Base-by-base conservation (phyloP, 2,888 invertebrate species). In the Eugnorisma glareosa region DNA sequence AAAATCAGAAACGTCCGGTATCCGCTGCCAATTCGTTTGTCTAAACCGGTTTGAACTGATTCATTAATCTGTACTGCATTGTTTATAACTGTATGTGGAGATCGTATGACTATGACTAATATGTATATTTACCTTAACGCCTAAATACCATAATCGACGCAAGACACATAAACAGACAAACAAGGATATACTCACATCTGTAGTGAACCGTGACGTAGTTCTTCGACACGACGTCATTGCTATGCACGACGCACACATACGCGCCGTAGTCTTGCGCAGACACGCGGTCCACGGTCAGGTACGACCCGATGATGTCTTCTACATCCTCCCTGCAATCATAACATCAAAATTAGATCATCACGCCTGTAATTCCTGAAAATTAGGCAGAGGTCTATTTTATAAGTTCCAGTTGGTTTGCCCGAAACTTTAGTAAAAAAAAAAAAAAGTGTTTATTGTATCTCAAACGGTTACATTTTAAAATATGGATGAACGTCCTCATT, bases 241-340 rank as follows among this genome's bases (percentile, higher is more conserved):
- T 98, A 94, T 97, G 98, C 81, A 98, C 97, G 73, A 97, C 97
- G 93, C 98, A 98, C 84, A 97, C 97, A 92, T 98, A 98, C 73
- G 97, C 97, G 66, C 98, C 98, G 93, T 97, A 98, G 95, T 98
- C 98, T 84, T 97, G 97, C 43, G 96, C 93, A 63, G 96, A 94
- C 68, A 98, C 97, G 45, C 96, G 95, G 67, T 97, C 96, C 86
- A 98, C 97, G 66, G 95, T 96, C 89, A 98, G 93, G 92, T 98
- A 98, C 8, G 98, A 97, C 1, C 98, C 98, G 88, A 98, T 97
- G 66, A 98, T 98, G 91, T 98, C 98, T 71, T 97, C 97, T 78
- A 97, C 97, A 89, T 98, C 98, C 87, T 98, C 98, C 81, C 98
- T 98, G 97, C 24, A 95, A 40, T n/a, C 15, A 28, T 28, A 1